Percentiles rank a stretch among this genome's conserved stretches.
phyloP scores from a whole-genome alignment of 2,888 invertebrate genomes.

The Rhyacophila evoluta region DNA sequence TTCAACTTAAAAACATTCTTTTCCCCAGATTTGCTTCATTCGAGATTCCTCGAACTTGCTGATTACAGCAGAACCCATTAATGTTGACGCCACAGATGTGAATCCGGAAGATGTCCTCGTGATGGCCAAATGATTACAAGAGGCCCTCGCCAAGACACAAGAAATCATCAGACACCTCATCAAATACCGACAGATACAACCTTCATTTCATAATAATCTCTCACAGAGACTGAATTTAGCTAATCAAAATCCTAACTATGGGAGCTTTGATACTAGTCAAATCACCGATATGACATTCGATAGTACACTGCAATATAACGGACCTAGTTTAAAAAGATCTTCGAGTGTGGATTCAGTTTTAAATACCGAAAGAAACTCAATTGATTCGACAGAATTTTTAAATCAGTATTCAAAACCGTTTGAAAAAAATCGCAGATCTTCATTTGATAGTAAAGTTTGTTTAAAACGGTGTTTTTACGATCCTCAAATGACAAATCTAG shows the following conservation, averaged over 20 bases:
- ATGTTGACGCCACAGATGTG: constrained; percentile 31
- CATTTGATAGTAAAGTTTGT: neutral
- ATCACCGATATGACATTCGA: constrained; percentile 25
- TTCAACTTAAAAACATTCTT: constrained; percentile 15
- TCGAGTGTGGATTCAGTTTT: constrained; percentile 40
- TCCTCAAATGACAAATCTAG: constrained; percentile 12
- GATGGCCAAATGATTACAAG: constrained; percentile 54
- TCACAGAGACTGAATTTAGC: neutral
- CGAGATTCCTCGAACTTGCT: constrained; percentile 32
- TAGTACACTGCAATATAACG: constrained; percentile 10
- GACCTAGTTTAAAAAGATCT: constrained; percentile 35
- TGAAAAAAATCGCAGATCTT: neutral
- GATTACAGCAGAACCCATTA: constrained; percentile 34
- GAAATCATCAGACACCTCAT: constrained; percentile 47
- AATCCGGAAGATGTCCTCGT: constrained; percentile 49
- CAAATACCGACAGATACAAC: constrained; percentile 40
- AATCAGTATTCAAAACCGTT: neutral
- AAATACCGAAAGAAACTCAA: constrained; percentile 25
- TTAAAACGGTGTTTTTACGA: neutral
- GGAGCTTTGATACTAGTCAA: constrained; percentile 46
- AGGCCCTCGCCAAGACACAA: constrained; percentile 52
- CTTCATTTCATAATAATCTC: constrained; percentile 29
- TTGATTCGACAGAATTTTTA: constrained; percentile 26
- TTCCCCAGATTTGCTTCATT: constrained; percentile 47
- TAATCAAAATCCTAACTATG: constrained; percentile 40